Evolutionary conservation across 2,888 invertebrate species (phyloP), one percentile per base, ranked within the genome.

Genomic region (Athrips mouffetella): DNA sequence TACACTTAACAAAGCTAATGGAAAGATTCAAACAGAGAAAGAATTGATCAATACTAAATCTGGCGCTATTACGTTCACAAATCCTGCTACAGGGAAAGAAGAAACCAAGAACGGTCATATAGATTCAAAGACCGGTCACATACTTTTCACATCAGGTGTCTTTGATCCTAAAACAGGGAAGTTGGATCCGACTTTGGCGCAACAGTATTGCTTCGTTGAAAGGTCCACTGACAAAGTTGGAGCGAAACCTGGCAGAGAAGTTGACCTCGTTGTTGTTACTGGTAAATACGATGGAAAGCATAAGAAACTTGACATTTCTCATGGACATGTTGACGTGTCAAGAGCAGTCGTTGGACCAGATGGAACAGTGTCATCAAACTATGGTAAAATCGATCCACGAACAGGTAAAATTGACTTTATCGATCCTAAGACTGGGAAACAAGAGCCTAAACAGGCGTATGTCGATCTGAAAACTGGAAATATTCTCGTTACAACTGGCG

Each of bases 391-490:
- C 48, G 92, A 93, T 70, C 91, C 92, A 1, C 90, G 86, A 63
- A 89, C 89, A 2, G 93, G 92, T 2, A 91, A 91, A 45, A 82
- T 93, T 42, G 89, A 91, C 53, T 89, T 91, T 2, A 77, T 90
- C 11, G 92, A 93, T 55, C 90, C 91, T 2, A 89, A 91, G 59
- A 90, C 91, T 0, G 92, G 92, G 16, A 91, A 92, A 65, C 90
- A 87, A 56, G 92, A 92, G 59, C 81, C 90, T 2, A 90, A 90
- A 69, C 91, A 92, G 70, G 93, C 93, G 1, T 91, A 92, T 62
- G 87, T 93, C n/a, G 93, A 93, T 63, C 89, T 90, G n/a, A 90
- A 91, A 63, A 93, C 93, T 6, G 92, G 92, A 11, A 92, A 93
- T 59, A 80, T 93, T 47, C 86, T 91, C 16, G 83, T 93, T 7